Conservation (phyloP, 2,888 invertebrate genomes). For the Drosophila nigritarsus region DNA sequence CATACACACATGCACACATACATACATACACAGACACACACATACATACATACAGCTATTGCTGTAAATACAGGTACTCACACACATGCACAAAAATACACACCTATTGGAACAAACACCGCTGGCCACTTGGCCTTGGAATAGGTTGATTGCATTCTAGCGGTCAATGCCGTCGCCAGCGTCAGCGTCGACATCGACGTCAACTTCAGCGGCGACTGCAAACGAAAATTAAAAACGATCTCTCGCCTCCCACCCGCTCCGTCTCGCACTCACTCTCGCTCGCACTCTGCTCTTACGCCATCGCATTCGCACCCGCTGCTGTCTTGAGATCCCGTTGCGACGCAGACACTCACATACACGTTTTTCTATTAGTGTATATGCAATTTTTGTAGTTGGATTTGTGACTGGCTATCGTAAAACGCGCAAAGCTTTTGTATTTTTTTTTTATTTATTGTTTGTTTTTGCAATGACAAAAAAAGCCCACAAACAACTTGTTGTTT, state of each 20-base stretch:
- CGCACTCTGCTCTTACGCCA: constrained; percentile 16
- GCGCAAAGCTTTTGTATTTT: constrained; percentile 42
- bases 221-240: constrained; percentile 72
- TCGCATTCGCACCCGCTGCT: constrained; percentile 9
- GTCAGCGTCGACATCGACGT: constrained; percentile 30
- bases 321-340: constrained; percentile 44
- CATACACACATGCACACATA: constrained; percentile 32
- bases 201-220: constrained; percentile 51
- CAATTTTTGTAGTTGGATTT: constrained; percentile 11
- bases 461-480: constrained; percentile 68
- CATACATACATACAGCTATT: constrained; percentile 22
- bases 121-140: constrained; percentile 82
- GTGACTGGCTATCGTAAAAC: constrained; percentile 34
- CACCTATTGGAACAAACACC: constrained; percentile 50
- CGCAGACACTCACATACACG: constrained; percentile 11
- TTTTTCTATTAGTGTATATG: constrained; percentile 16
- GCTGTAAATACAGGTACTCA: constrained; percentile 21
- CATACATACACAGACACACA: too few relatives aligned
- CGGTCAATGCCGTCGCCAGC: constrained; percentile 81
- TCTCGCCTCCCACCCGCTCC: constrained; percentile 23
- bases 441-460: constrained; percentile 50
- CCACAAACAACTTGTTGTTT: constrained; percentile 63
- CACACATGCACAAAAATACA: constrained; percentile 16
- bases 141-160: constrained; percentile 84
- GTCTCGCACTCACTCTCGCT: constrained; percentile 22